A percentile compares a stretch with the other conserved stretches of the same genome.
Conservation (phyloP, 2,888 invertebrate species). For the Drosophila maculinotata region DNA sequence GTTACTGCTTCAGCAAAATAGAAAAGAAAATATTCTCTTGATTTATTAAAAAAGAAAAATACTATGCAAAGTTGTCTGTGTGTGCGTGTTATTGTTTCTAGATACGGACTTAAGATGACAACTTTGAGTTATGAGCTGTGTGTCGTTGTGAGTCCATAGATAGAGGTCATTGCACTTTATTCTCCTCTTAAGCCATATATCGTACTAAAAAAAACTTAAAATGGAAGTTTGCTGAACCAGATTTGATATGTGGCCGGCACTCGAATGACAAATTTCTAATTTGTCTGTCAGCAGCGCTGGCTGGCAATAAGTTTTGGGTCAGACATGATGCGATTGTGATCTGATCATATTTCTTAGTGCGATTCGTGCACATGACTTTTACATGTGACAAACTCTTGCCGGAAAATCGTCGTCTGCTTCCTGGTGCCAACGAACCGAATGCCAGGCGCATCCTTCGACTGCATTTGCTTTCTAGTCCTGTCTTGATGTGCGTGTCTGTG, state of each 20-base stretch:
- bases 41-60: conserved; percentile 52
- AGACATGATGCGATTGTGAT: conserved; percentile 61
- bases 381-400: conserved; percentile 56
- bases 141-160: conserved; percentile 13
- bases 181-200: background rate
- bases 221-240: conserved; percentile 21
- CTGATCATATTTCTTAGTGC: conserved; percentile 55
- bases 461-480: conserved; percentile 19
- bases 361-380: conserved; percentile 63
- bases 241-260: conserved; percentile 20
- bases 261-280: conserved; percentile 68
- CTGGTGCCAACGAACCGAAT: conserved; percentile 37
- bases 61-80: conserved; percentile 32
- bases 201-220: conserved; percentile 7
- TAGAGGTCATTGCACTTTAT: conserved; percentile 41
- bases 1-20: conserved; percentile 23
- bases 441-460: conserved; percentile 37
- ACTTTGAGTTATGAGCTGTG: conserved; percentile 68
- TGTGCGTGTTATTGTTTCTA: conserved; percentile 69
- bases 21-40: conserved; percentile 41
- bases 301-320: conserved; percentile 52
- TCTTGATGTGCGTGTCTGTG: conserved; percentile 48
- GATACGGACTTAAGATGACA: conserved; percentile 69
- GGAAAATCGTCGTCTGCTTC: conserved; percentile 30
- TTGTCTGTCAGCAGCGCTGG: conserved; percentile 60